phyloP scores from a whole-genome alignment of 2,113 vertebrate species.

The Ceyx margarethae region DNA sequence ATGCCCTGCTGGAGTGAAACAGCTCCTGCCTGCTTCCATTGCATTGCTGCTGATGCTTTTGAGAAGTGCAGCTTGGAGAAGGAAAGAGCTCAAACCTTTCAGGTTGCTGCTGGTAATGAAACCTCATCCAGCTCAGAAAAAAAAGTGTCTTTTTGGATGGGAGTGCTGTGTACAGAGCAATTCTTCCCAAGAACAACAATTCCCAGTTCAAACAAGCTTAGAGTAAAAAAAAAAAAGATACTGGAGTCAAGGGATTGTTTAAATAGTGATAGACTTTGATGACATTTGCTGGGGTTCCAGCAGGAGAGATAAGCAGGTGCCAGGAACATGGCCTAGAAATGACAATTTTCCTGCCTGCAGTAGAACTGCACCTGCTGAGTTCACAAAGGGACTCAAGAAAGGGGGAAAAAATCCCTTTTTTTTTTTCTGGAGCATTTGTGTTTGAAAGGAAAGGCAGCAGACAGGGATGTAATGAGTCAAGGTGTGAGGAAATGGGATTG shows the following conservation, averaged over 20 bases:
- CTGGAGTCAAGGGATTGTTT: constrained; percentile 14
- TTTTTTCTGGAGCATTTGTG: background rate
- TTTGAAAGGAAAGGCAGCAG: constrained; percentile 38
- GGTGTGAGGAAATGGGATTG: background rate
- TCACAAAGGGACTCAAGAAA: background rate
- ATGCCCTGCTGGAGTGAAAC: background rate
- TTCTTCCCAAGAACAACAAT: constrained; percentile 1
- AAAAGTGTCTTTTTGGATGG: background rate
- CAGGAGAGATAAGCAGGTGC: constrained; percentile 53
- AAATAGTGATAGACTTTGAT: constrained; percentile 49
- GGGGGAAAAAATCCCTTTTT: background rate
- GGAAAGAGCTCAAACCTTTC: background rate
- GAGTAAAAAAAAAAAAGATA: background rate
- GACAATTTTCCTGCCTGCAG: constrained; percentile 22
- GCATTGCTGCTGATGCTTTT: background rate
- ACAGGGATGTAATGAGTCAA: background rate
- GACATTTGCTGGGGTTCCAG: background rate
- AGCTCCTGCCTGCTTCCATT: background rate
- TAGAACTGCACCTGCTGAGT: constrained; percentile 54
- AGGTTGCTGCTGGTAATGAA: background rate
- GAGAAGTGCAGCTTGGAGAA: background rate
- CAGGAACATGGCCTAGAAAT: constrained; percentile 10
- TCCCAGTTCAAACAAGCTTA: constrained; percentile 42
- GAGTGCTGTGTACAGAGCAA: constrained; percentile 2
- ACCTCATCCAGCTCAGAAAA: background rate